phyloP scores from a whole-genome alignment of 2,888 invertebrate species.

The Tupiocoris notatus region DNA sequence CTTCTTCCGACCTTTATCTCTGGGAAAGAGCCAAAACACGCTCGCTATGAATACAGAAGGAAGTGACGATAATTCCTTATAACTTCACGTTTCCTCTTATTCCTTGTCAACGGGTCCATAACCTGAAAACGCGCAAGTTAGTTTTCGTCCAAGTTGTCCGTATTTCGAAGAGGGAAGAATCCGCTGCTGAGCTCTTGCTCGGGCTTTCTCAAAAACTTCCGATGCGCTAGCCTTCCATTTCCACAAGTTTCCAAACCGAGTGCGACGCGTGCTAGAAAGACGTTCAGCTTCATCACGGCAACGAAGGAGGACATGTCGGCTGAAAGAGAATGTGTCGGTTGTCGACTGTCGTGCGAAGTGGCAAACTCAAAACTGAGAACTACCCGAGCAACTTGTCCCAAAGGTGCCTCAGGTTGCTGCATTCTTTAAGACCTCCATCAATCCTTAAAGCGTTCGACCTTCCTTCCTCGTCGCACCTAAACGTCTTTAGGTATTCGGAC shows the following conservation, averaged over 20 bases:
- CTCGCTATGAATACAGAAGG: background rate
- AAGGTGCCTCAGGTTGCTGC: background rate
- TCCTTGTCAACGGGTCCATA: background rate
- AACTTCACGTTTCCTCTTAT: background rate
- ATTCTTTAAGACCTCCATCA: background rate
- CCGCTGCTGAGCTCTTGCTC: background rate
- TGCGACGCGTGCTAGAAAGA: background rate
- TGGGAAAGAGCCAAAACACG: background rate
- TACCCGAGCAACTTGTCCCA: background rate
- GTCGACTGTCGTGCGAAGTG: background rate
- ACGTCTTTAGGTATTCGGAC: background rate
- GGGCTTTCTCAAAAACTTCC: background rate
- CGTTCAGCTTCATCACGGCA: background rate
- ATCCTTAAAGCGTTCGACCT: background rate
- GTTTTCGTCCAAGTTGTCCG: background rate
- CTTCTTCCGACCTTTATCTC: background rate
- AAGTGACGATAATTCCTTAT: background rate
- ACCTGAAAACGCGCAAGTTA: background rate
- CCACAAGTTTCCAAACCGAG: background rate
- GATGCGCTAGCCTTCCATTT: background rate
- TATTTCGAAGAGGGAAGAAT: background rate
- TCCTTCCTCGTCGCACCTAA: background rate
- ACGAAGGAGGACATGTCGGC: background rate
- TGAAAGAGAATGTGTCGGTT: background rate
- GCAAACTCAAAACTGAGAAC: background rate